Evolutionary conservation across 2,797 vertebrate species (phyloP).

Genomic region (Cephalopachus bancanus): DNA sequence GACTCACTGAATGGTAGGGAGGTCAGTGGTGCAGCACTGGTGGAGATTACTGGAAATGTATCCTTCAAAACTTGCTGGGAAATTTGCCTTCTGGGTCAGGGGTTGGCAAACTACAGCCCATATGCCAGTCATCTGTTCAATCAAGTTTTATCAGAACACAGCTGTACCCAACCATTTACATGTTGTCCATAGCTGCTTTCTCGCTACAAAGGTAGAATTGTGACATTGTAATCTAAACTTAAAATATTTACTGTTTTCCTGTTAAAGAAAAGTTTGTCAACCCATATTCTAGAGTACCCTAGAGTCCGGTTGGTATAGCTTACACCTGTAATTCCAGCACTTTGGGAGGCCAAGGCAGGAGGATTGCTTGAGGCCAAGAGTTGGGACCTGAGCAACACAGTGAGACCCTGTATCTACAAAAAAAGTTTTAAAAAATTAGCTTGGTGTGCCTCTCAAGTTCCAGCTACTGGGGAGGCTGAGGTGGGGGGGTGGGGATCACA

Average conservation of each 20-base stretch:
- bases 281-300: not conserved
- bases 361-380: too few relatives aligned
- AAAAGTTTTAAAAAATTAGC: too few relatives aligned
- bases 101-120: not conserved
- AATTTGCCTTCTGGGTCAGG: not conserved
- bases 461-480: too few relatives aligned
- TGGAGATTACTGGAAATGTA: not conserved
- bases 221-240: not conserved
- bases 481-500: too few relatives aligned
- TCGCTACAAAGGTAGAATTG: not conserved
- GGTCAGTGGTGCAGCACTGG: not conserved
- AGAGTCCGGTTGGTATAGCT: too few relatives aligned
- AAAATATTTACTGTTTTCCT: slow-evolving; percentile 5
- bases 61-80: not conserved
- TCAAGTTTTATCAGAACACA: slow-evolving; percentile 45
- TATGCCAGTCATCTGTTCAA: slow-evolving; percentile 22
- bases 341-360: too few relatives aligned
- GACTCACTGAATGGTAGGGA: not conserved
- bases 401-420: too few relatives aligned
- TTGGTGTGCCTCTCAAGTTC: too few relatives aligned
- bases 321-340: too few relatives aligned
- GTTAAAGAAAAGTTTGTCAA: slow-evolving; percentile 8
- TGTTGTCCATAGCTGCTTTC: slow-evolving; percentile 19
- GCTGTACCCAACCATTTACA: not conserved
- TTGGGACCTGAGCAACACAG: too few relatives aligned